Evolutionary conservation across 2,113 vertebrate genomes (phyloP).

Genomic region (Ciconia maguari): DNA sequence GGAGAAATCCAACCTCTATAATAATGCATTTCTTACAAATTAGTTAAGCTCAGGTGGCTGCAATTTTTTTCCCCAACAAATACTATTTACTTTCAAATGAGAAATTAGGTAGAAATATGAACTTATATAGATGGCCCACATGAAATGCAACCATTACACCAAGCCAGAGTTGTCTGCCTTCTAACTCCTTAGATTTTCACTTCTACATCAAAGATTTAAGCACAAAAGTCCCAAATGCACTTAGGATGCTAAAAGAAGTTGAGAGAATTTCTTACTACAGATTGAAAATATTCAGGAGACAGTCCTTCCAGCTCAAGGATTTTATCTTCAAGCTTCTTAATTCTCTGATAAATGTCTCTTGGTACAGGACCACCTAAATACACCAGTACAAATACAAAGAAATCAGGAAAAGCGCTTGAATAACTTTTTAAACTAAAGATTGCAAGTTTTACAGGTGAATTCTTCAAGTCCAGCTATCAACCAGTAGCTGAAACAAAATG

Average conservation of each 20-base stretch:
- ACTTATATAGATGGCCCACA: background rate
- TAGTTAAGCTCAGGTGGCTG: background rate
- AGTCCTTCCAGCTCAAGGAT: conserved; percentile 97
- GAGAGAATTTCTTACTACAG: conserved; percentile 81
- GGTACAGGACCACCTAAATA: conserved; percentile 89
- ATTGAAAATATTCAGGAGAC: conserved; percentile 96
- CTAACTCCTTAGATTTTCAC: background rate
- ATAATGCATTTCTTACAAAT: background rate
- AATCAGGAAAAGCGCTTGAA: background rate
- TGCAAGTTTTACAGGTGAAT: background rate
- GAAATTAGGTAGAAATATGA: background rate
- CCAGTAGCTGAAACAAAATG: background rate
- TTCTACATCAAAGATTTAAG: background rate
- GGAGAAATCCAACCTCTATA: background rate
- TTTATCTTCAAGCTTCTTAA: conserved; percentile 96
- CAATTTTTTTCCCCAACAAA: background rate
- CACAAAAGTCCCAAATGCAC: background rate
- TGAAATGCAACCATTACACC: background rate
- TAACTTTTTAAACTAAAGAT: background rate
- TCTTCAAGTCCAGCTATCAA: background rate
- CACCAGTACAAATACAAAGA: background rate
- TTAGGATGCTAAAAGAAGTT: background rate
- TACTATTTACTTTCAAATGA: background rate
- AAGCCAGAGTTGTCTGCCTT: background rate
- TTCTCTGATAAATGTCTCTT: conserved; percentile 90